Base-by-base conservation (phyloP, 2,113 vertebrate genomes). In the Daboia siamensis region DNA sequence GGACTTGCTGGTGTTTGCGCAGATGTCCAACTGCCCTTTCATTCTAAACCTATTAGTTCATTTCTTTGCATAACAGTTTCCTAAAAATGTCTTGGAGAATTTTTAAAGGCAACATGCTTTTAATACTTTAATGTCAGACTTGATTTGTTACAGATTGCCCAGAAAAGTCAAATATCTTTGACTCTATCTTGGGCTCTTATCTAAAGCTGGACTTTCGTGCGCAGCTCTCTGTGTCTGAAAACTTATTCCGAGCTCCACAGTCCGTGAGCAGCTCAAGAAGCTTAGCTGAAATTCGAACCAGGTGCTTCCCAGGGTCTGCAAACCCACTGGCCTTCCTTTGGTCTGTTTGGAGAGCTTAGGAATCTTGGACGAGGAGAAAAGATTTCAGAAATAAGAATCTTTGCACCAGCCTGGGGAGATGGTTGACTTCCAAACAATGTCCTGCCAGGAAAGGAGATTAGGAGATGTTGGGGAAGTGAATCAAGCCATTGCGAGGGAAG, bases 281-380 rank as follows among this genome's bases (percentile, higher is more conserved):
- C 97, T 98, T 97, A 98, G 94, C 3, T 89, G 94, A 97, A 97
- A 98, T 97, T 95, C 8, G 89, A 97, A 98, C 97, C 97, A 97
- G 97, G 97, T 97, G 97, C 96, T 94, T 92, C 94, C 51, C 46
- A 96, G 96, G 96, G 94, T 93, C 92, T 94, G 91, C 94, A 96
- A 96, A 94, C 88, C 96, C 95, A 93, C 94, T 94, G 92, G 94
- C 97, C 95, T 97, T 97, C 97, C 96, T 95, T 96, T 96, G 96
- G 95, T 97, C 96, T 97, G 97, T 97, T 97, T 97, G 94, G 95
- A 95, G 97, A 96, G 96, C 94, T 95, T 96, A 95, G 94, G 96
- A 93, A 96, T 96, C 95, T 95, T 93, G 93, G 88, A 95, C 92
- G 91, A 96, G 46, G 12, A 93, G 94, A 93, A 96, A 94, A 93